These are phyloP conservation scores for Perca fluviatilis DNA, from an alignment of 2,113 vertebrate species.

Conservation along the genomic window DNA sequence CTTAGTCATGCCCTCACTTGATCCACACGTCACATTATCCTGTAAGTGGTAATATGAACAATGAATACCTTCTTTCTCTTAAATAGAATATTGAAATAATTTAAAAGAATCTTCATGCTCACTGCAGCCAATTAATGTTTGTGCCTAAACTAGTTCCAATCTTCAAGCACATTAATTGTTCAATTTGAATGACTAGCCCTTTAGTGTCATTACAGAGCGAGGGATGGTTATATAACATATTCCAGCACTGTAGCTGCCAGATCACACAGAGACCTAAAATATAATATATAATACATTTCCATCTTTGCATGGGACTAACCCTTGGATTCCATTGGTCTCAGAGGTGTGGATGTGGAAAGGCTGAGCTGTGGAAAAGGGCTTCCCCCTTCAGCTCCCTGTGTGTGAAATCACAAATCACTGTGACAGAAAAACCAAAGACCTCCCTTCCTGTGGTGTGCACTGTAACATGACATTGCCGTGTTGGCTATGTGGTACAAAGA, in stretches of 20 bases:
- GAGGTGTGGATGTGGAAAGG: conserved; percentile 39
- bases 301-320: conserved; percentile 31
- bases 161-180: background rate
- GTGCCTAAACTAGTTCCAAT: background rate
- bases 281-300: conserved; percentile 55
- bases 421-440: conserved; percentile 58
- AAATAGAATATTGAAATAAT: background rate
- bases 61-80: background rate
- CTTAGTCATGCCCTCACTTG: background rate
- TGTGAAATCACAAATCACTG: conserved; percentile 63
- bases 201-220: background rate
- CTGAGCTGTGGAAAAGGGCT: conserved; percentile 65
- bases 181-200: background rate
- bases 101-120: background rate
- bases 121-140: background rate
- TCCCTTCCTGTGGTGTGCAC: conserved; percentile 60
- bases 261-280: conserved; percentile 30
- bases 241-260: conserved; percentile 22
- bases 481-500: conserved; percentile 22
- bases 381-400: conserved; percentile 38
- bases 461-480: conserved; percentile 14
- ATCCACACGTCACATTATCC: conserved; percentile 1
- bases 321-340: conserved; percentile 59
- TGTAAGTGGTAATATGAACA: background rate
- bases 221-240: conserved; percentile 46